Evolutionary conservation across 2,113 vertebrate genomes (phyloP), one percentile per base, ranked within the genome.

Genomic region (Percopsis transmontana): DNA sequence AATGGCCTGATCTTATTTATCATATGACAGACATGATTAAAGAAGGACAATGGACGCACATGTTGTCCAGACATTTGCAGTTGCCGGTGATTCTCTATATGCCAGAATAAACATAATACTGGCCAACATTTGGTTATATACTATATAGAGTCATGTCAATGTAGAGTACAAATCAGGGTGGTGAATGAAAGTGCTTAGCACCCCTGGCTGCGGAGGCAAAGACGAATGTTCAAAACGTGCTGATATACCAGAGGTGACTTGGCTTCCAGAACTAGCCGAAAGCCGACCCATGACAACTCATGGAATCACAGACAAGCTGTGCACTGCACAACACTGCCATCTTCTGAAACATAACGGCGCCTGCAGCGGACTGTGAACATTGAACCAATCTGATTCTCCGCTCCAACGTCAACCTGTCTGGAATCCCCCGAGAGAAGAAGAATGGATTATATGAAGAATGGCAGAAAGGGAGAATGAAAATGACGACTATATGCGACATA

Each of bases 291-390:
- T 47, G 45, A 47, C 33, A 58, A 50, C 38, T 56, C 60, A 58
- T 60, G 23, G 58, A 44, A 63, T 18, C n/a, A 8, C 14, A 23
- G 69, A 45, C 64, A 50, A 41, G 56, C 15, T 61, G 65, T 66
- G 21, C 47, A 40, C 18, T 79, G 76, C 61, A 68, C 74, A 80
- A 82, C 78, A 85, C 53, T 80, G 88, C 84, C 88, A 66, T 80
- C 88, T 85, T 64, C 81, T 88, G 88, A 85, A 76, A 57, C 59
- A 64, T 53, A 45, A 51, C 58, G 50, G 14, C 40, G 57, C 39
- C 65, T 81, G 58, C 86, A 80, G 58, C 27, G 9, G 16, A 50
- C 18, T 61, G 71, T 62, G 75, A 82, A 78, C 76, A 82, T 24
- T 54, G 48, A 79, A 54, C 72, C 45, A 65, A 76, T 59, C 57